phyloP scores from a whole-genome alignment of 2,113 vertebrate genomes.

The Neopipo cinnamomea region DNA sequence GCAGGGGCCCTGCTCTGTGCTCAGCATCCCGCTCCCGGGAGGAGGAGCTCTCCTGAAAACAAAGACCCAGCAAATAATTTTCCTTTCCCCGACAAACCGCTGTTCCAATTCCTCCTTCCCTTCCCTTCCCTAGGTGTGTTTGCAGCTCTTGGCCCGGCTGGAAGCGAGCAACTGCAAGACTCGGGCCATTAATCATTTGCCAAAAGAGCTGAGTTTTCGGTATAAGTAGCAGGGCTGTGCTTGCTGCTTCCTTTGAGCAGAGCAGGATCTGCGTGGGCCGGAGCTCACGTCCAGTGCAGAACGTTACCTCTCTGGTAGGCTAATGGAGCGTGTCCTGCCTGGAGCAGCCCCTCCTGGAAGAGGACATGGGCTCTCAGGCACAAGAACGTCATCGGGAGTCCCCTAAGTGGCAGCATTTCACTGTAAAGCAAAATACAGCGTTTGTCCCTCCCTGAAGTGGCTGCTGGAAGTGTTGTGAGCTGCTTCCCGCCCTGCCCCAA shows the following conservation, averaged over 20 bases:
- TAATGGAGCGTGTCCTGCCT: not conserved
- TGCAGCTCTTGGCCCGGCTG: not conserved
- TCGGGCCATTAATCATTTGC: constrained; percentile 1
- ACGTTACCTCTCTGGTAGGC: not conserved
- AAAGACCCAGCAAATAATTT: constrained; percentile 43
- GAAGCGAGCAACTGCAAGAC: not conserved
- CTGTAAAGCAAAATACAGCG: not conserved
- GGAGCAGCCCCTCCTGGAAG: not conserved
- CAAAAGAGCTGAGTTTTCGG: constrained; percentile 12
- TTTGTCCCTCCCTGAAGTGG: constrained; percentile 54
- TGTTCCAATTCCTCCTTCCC: constrained; percentile 15
- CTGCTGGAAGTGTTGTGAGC: constrained; percentile 62
- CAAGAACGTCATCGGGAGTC: constrained; percentile 51
- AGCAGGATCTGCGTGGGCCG: not conserved
- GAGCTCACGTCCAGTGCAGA: not conserved
- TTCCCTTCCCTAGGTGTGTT: constrained; percentile 43
- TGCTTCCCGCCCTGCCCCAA: constrained; percentile 51
- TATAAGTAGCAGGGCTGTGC: constrained; percentile 33
- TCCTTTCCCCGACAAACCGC: not conserved
- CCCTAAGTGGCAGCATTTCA: constrained; percentile 66
- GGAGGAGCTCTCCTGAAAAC: constrained; percentile 56
- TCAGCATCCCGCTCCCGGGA: constrained; percentile 39
- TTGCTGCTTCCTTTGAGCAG: not conserved
- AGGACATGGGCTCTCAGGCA: constrained; percentile 5
- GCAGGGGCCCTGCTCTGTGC: constrained; percentile 53